Evolutionary conservation across 2,113 vertebrate genomes (phyloP).

Genomic region (Muntiacus reevesi): DNA sequence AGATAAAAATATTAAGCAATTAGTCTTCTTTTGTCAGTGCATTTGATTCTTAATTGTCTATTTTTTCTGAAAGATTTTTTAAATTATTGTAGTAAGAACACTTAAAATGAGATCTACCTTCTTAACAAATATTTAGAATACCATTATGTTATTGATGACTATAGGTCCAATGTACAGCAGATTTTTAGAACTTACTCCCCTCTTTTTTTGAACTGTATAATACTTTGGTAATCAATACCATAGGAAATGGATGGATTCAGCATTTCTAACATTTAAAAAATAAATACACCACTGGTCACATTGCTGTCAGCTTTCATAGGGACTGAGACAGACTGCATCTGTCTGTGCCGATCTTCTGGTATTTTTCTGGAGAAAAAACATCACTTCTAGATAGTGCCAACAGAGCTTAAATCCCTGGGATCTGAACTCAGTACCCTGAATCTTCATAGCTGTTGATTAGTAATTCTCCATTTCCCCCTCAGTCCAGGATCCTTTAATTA

Average conservation of each 20-base stretch:
- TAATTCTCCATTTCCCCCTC: background rate
- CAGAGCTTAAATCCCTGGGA: background rate
- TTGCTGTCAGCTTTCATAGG: background rate
- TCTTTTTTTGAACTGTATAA: conserved; percentile 28
- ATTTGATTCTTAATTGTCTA: background rate
- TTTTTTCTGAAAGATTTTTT: background rate
- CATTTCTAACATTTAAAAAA: conserved; percentile 34
- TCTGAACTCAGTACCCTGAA: background rate
- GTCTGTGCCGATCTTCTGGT: background rate
- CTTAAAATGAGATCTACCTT: background rate
- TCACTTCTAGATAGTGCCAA: background rate
- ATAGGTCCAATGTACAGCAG: background rate
- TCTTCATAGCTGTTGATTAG: background rate
- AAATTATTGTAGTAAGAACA: background rate
- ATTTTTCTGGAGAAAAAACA: background rate
- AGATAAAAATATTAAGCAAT: background rate
- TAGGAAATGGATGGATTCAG: conserved; percentile 31
- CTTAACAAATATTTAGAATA: background rate
- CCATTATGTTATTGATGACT: background rate
- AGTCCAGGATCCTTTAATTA: background rate
- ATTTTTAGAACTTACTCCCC: background rate
- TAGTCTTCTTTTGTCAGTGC: background rate
- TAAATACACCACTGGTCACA: background rate
- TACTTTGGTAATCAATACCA: conserved; percentile 42
- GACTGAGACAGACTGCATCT: background rate